Base-by-base conservation (phyloP, 92 coral and sea anemone species). In the Desmophyllum pertusum region DNA sequence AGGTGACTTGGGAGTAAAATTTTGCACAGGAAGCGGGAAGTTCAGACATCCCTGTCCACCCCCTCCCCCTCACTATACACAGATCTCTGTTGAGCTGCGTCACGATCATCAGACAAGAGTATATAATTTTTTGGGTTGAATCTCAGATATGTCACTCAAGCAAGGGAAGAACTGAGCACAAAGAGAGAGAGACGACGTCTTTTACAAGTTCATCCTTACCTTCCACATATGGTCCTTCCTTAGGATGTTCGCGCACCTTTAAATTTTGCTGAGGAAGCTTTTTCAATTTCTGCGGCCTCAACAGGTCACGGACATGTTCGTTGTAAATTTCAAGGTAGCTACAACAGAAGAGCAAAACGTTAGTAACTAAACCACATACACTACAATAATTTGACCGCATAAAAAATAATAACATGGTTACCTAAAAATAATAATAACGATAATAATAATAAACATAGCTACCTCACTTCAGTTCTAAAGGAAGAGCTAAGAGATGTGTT, bases 381-480 rank as follows among this genome's bases (percentile, higher is more conserved):
- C 15, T 43, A 50, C 35, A 31, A n/a, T 27, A 5, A 38, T 30
- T 45, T 33, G 53, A 23, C 19, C 42, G 39, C 25, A n/a, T 38
- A 1, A 7, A 4, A 33, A 33, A 6, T 10, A 45, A 10, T 10
- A 50, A 3, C 18, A 2, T 71, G 51, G 27, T 52, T 87, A 95
- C 98, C 98, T 50, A 3, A 0, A 10, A 50, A 6, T 10, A 45
- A 10, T 10, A 50, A 3, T 50, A 2, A 17, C 7, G 4, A 74
- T n/a, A 38, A 33, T 25, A n/a, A n/a, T n/a, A n/a, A n/a, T n/a
- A n/a, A 53, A 57, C 42, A 2, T 66, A 39, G 17, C 50, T 88
- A 96, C 98, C 98, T 96, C 42, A 96, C 98, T 88, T 96, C 98
- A 46, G 95, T 92, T 83, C 98, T 85, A 73, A 94, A 96, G 64